Evolutionary conservation across 2,113 vertebrate genomes (phyloP).

Genomic region (Stegastes partitus): DNA sequence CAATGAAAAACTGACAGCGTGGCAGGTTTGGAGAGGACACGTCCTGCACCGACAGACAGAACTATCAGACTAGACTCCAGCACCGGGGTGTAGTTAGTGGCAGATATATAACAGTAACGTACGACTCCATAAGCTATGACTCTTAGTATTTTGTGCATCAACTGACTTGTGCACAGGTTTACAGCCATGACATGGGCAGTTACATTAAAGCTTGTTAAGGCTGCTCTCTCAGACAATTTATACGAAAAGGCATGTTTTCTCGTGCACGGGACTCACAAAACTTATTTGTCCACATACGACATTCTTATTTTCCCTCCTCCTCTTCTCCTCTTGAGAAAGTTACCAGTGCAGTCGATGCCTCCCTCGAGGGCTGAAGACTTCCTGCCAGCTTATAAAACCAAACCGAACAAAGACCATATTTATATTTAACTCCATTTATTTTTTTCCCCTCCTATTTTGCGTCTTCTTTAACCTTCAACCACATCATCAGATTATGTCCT

Average conservation of each 20-base stretch:
- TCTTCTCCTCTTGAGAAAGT: conserved; percentile 51
- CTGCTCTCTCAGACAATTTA: conserved; percentile 55
- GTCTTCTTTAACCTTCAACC: conserved; percentile 23
- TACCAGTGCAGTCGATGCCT: conserved; percentile 44
- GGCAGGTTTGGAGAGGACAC: conserved; percentile 7
- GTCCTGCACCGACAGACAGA: not conserved
- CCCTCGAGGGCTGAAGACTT: conserved; percentile 28
- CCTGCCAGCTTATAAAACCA: conserved; percentile 57
- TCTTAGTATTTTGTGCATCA: conserved; percentile 12
- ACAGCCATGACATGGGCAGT: conserved; percentile 27
- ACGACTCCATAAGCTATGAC: conserved; percentile 10
- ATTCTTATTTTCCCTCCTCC: conserved; percentile 27
- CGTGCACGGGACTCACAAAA: conserved; percentile 60
- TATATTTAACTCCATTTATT: conserved; percentile 32
- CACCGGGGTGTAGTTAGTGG: not conserved
- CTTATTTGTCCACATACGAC: conserved; percentile 59
- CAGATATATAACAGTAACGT: conserved; percentile 17
- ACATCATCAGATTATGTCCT: conserved; percentile 32
- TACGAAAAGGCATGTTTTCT: conserved; percentile 66
- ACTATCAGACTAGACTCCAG: not conserved
- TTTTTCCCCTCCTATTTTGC: conserved; percentile 24
- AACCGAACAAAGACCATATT: conserved; percentile 53
- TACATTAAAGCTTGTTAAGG: conserved; percentile 40
- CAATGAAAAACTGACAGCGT: conserved; percentile 35
- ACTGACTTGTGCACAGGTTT: not conserved